Base-by-base conservation (phyloP, 1,140 invertebrate species). In the Lepidurus arcticus region DNA sequence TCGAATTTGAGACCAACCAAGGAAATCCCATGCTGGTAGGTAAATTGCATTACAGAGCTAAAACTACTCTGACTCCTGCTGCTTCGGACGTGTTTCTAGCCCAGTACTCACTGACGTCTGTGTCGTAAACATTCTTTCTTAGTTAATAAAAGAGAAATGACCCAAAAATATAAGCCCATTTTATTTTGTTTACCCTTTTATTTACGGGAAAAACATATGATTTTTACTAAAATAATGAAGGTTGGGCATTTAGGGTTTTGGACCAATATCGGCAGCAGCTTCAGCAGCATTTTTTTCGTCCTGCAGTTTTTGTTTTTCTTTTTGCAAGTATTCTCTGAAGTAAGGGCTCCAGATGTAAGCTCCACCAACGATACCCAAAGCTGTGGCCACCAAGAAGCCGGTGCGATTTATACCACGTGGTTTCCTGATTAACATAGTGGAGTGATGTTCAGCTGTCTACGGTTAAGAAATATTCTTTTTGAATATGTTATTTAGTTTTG, bases 1-100 rank as follows among this genome's bases (percentile, higher is more conserved):
- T 90, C 16, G 84, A 83, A 34, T 88, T 90, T 81, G 89, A 90
- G 84, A 83, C 85, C 81, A 86, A 85, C 73, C 80, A 84, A 47
- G 88, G 88, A 1, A 84, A 87, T 65, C 80, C 85, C 0, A 82
- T 83, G 11, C 85, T 83, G 78, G 83, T 86, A 45, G 83, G 84
- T 4, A 80, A 82, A 0, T 81, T 90, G 21, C 85, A 89, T 74
- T 83, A 81, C 44, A 85, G 86, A 82, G 89, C 88, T 44, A 82
- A 88, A 4, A 86, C 86, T 80, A 85, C 82, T 13, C 82, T 90
- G 44, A 80, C 86, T 47, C 75, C 82, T 4, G 73, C 45, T 16
- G 80, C 84, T 21, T 81, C 82, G 5, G 83, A 85, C 75, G 82
- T 82, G 21, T 87, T 88, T 13, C 53, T 76, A n/a, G 10, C 34